Conservation (phyloP, 2,888 invertebrate species). For the Temnothorax unifasciatus region DNA sequence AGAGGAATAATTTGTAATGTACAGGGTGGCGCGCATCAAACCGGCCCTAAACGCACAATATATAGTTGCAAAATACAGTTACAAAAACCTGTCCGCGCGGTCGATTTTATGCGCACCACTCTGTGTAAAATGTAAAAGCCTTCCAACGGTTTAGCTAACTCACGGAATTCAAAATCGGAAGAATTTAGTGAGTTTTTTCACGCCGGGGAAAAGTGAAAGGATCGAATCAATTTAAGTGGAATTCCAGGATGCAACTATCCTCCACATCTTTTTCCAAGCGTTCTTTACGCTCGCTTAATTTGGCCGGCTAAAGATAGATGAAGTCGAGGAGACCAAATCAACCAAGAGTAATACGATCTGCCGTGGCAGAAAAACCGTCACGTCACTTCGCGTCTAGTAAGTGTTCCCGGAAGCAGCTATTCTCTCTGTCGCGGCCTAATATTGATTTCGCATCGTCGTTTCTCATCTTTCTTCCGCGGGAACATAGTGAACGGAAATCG, state of each 20-base stretch:
- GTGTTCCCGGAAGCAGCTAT: slow-evolving; percentile 44
- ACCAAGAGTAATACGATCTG: slow-evolving; percentile 72
- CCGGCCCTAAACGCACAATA: too few species aligned
- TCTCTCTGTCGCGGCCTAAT: slow-evolving; percentile 65
- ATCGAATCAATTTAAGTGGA: slow-evolving; percentile 59
- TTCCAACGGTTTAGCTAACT: too few species aligned
- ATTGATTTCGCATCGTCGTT: slow-evolving; percentile 75
- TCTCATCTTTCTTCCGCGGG: slow-evolving; percentile 52
- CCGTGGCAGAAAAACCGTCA: slow-evolving; percentile 71
- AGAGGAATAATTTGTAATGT: not conserved
- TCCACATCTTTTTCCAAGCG: slow-evolving; percentile 52
- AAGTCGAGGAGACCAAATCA: slow-evolving; percentile 65
- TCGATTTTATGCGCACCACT: too few species aligned
- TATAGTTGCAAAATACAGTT: too few species aligned
- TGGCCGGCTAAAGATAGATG: slow-evolving; percentile 68
- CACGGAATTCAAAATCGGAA: not conserved
- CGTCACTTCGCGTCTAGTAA: slow-evolving; percentile 59
- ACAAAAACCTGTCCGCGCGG: too few species aligned
- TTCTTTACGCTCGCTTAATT: slow-evolving; percentile 66
- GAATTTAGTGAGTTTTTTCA: not conserved
- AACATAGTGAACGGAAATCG: slow-evolving; percentile 66
- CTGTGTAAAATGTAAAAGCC: not conserved
- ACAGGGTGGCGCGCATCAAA: too few species aligned
- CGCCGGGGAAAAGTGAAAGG: not conserved
- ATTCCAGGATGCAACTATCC: slow-evolving; percentile 70